phyloP scores from a whole-genome alignment of 1,140 invertebrate species.

The Epicauta chinensis region DNA sequence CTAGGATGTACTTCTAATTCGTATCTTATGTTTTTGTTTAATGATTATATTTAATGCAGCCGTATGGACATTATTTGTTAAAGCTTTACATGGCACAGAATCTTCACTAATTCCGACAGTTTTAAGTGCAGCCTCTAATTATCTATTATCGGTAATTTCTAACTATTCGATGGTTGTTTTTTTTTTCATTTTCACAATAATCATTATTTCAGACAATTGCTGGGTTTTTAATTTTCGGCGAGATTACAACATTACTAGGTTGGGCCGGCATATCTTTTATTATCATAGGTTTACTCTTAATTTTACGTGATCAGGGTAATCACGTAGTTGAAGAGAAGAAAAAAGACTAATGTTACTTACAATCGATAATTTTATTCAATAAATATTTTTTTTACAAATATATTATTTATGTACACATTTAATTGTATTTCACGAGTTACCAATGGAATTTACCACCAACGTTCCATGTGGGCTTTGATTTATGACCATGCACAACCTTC shows the following conservation, averaged over 20 bases:
- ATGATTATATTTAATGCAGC: constrained; percentile 55
- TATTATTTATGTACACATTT: too few species aligned
- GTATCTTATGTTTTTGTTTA: constrained; percentile 41
- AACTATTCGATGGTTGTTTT: neutral
- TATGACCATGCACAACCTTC: constrained; percentile 19
- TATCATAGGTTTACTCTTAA: constrained; percentile 20
- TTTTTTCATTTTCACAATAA: constrained; percentile 1
- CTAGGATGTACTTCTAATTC: constrained; percentile 34
- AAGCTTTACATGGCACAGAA: constrained; percentile 48
- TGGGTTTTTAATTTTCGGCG: constrained; percentile 28
- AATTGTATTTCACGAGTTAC: constrained; percentile 3
- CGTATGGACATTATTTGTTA: constrained; percentile 55
- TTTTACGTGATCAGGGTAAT: constrained; percentile 12
- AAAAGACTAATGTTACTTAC: too few species aligned
- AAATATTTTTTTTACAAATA: too few species aligned
- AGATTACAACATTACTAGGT: constrained; percentile 26
- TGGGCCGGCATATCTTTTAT: constrained; percentile 26
- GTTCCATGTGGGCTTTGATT: constrained; percentile 22
- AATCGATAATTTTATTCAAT: neutral
- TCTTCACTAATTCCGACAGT: constrained; percentile 56
- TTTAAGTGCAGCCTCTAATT: constrained; percentile 54
- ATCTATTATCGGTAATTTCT: constrained; percentile 53
- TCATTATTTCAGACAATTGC: constrained; percentile 23
- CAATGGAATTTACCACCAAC: constrained; percentile 22
- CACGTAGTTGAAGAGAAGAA: too few species aligned